Base-by-base conservation (phyloP, 2,113 vertebrate genomes). In the Cnemophilus loriae region DNA sequence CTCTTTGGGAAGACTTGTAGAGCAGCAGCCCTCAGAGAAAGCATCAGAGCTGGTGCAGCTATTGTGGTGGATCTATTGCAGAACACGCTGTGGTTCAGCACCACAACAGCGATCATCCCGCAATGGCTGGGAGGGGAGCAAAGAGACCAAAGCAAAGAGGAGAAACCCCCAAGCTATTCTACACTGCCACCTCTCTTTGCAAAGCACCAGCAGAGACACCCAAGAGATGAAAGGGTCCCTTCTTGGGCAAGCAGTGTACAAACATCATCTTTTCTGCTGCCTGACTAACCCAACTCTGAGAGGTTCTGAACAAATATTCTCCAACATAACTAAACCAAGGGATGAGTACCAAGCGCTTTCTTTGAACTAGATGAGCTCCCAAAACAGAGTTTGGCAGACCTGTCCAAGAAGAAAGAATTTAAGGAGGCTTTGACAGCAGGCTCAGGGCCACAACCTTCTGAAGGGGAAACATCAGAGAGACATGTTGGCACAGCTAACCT, bases 101-200 rank as follows among this genome's bases (percentile, higher is more conserved):
- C 49, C 70, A 37, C 42, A 50, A 44, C 35, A 63, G 42, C 3
- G 9, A 74, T 33, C 52, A 77, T 13, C 64, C 24, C 6, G 1
- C 35, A 30, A 6, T 9, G 33, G 23, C n/a, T 71, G 41, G 13
- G 44, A 75, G 32, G 11, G 33, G 37, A 87, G 47, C 32, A 74
- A 73, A 87, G 24, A 46, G 21, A 50, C 9, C 30, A 63, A 49
- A 84, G 10, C 42, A 63, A 80, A 88, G 32, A 57, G 23, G 7
- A 84, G 70, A 79, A 85, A 13, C 9, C 12, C 23, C 8, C n/a
- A 16, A 12, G 11, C 49, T 39, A 22, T 44, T 53, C 10, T 1
- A 0, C 56, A 27, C 42, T 6, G 0, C 23, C 0, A 1, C 16
- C 27, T 83, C 60, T 80, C 68, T 77, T 76, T 65, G 60, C 2